phyloP scores from a whole-genome alignment of 2,797 vertebrate genomes.

The Acrocephalus scirpaceus region DNA sequence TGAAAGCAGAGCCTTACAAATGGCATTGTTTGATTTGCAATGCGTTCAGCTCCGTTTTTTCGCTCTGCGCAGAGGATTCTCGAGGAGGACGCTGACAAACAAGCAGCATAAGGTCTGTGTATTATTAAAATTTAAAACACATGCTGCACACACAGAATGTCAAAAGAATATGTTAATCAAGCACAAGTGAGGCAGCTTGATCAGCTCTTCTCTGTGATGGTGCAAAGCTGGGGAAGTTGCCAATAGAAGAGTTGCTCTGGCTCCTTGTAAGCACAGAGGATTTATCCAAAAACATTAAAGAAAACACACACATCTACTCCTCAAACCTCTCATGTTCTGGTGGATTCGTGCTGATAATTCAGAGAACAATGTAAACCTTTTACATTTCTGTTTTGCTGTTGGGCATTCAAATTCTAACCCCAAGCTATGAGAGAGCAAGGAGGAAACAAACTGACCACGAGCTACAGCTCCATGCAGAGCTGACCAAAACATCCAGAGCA shows the following conservation, averaged over 20 bases:
- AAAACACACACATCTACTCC: neutral
- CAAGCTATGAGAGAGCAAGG: neutral
- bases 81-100: conserved; percentile 36
- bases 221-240: conserved; percentile 30
- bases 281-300: conserved; percentile 8
- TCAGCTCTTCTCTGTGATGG: conserved; percentile 7
- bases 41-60: neutral
- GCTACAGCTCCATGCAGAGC: neutral
- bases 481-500: neutral
- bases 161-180: conserved; percentile 64
- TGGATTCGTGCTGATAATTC: neutral
- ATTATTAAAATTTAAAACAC: conserved; percentile 67
- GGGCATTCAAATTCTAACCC: neutral
- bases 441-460: neutral
- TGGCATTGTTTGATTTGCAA: conserved; percentile 31
- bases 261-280: neutral
- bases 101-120: conserved; percentile 51
- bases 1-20: conserved; percentile 24
- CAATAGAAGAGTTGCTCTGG: neutral
- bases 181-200: neutral
- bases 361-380: conserved; percentile 10
- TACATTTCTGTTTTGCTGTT: neutral
- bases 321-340: conserved; percentile 14
- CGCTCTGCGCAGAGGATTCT: neutral
- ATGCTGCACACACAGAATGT: conserved; percentile 52